phyloP scores from a whole-genome alignment of 1,140 invertebrate species.

The Diuraphis noxia region DNA sequence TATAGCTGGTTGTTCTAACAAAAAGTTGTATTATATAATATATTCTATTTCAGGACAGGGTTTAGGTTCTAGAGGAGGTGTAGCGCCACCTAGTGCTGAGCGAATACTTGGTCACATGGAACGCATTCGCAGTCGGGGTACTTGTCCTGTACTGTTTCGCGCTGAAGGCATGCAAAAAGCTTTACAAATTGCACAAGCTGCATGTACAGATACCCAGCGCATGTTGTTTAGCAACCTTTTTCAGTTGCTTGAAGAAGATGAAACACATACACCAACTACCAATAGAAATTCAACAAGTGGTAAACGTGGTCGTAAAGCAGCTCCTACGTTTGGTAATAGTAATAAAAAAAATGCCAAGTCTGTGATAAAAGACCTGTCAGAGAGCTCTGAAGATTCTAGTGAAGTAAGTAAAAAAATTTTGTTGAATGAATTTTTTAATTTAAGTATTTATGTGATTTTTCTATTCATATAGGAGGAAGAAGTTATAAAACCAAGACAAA shows the following conservation, averaged over 20 bases:
- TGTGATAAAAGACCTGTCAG: slow-evolving; percentile 64
- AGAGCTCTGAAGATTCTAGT: slow-evolving; percentile 77
- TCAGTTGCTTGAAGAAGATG: slow-evolving; percentile 86
- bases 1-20: background rate
- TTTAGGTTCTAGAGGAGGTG: slow-evolving; percentile 59
- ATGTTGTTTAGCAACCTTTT: slow-evolving; percentile 90
- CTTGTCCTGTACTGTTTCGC: slow-evolving; percentile 71
- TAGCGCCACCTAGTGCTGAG: slow-evolving; percentile 69
- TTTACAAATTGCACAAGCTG: slow-evolving; percentile 75
- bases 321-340: slow-evolving; percentile 57
- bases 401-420: slow-evolving; percentile 65
- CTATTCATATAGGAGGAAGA: slow-evolving; percentile 71
- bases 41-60: slow-evolving; percentile 46
- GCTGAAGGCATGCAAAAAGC: slow-evolving; percentile 88
- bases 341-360: slow-evolving; percentile 61
- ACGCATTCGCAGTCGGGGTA: slow-evolving; percentile 75
- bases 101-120: slow-evolving; percentile 90
- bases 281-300: slow-evolving; percentile 57
- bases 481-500: slow-evolving; percentile 80
- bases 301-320: slow-evolving; percentile 61
- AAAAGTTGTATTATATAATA: background rate
- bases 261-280: slow-evolving; percentile 61
- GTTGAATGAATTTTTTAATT: slow-evolving; percentile 55
- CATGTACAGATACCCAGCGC: slow-evolving; percentile 77
- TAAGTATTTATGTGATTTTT: slow-evolving; percentile 57